These are phyloP conservation scores for Calidris pugnax DNA, from an alignment of 2,113 vertebrate genomes.

Conservation along the genomic window DNA sequence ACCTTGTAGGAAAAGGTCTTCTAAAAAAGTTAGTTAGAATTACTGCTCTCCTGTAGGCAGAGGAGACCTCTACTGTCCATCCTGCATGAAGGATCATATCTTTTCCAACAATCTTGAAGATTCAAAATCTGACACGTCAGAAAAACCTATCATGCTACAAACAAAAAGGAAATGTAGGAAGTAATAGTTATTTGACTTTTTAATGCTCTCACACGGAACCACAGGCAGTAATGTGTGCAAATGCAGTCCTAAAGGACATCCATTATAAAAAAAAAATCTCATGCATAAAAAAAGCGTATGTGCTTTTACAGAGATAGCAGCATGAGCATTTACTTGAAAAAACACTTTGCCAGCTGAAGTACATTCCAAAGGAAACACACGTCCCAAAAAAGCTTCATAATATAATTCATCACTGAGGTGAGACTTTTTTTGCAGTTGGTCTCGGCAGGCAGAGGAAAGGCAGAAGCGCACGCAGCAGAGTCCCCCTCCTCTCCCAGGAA, in stretches of 20 bases:
- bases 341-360: not conserved
- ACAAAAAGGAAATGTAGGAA: not conserved
- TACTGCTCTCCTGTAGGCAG: not conserved
- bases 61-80: not conserved
- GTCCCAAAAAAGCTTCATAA: not conserved
- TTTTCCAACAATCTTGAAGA: not conserved
- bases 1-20: not conserved
- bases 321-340: not conserved
- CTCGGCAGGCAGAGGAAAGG: not conserved
- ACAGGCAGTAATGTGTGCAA: not conserved
- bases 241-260: not conserved
- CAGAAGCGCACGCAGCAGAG: accelerated
- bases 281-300: not conserved
- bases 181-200: not conserved
- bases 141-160: not conserved
- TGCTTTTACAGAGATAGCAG: not conserved
- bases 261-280: not conserved
- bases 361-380: not conserved
- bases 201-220: not conserved
- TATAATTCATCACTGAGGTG: not conserved
- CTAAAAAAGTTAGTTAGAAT: not conserved
- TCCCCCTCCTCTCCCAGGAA: not conserved
- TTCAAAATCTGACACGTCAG: not conserved
- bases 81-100: not conserved
- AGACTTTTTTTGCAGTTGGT: not conserved